Conservation (phyloP, 2,113 vertebrate genomes). For the Pelodiscus sinensis region DNA sequence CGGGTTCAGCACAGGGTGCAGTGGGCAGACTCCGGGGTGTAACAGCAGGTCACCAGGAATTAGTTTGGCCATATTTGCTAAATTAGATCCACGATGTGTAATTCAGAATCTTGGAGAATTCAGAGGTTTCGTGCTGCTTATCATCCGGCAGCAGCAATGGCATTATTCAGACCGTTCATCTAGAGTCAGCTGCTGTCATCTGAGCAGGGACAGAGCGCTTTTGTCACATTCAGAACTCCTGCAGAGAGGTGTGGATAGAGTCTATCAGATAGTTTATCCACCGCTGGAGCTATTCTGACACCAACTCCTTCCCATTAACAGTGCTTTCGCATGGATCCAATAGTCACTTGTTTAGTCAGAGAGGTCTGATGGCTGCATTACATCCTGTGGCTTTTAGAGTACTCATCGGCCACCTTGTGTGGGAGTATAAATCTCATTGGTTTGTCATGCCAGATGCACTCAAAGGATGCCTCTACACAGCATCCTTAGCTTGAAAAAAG, state of each 20-base stretch:
- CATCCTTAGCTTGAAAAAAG: too few species aligned
- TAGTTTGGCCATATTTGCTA: not conserved
- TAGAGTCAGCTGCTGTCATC: not conserved
- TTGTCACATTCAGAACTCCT: not conserved
- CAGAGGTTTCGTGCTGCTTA: not conserved
- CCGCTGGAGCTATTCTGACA: not conserved
- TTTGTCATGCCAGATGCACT: accelerated
- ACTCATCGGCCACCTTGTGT: not conserved
- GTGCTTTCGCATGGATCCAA: not conserved
- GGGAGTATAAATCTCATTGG: too few species aligned
- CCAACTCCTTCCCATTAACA: not conserved
- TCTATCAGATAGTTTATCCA: not conserved
- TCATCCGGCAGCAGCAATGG: not conserved
- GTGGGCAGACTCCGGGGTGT: not conserved
- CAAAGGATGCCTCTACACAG: too few species aligned
- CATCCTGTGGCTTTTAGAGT: not conserved
- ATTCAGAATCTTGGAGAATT: not conserved
- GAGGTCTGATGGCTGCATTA: not conserved
- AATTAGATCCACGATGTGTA: not conserved
- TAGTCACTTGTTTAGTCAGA: not conserved
- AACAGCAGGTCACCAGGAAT: not conserved
- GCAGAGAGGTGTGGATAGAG: accelerated
- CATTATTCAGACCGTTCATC: not conserved
- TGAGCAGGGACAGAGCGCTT: accelerated
- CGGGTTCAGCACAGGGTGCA: not conserved